Evolutionary conservation across 2,888 invertebrate genomes (phyloP), one percentile per base, ranked within the genome.

Genomic region (Sepioteuthis lessoniana): DNA sequence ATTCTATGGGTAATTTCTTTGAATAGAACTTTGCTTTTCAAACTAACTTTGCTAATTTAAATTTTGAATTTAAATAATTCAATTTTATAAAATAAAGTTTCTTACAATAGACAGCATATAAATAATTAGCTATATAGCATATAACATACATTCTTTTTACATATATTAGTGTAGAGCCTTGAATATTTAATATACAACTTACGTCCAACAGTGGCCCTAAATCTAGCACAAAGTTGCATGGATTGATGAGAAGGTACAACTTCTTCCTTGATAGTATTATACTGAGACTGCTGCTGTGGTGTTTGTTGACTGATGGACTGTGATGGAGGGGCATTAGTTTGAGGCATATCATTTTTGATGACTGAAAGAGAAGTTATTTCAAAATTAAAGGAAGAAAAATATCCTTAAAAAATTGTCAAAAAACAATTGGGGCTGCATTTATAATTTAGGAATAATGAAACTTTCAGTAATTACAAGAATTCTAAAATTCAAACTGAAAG

Each of bases 271-370:
- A 92, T 92, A n/a, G 92, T 38, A 47, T 92, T 92, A 92, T 92
- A 92, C n/a, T 42, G 47, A 47, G 92, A 47, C 28, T 92, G 42
- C 38, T 42, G 47, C 42, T 92, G 42, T 92, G 42, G 47, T 42
- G 92, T 92, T 92, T 92, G 92, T 42, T 42, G 42, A 46, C 46
- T n/a, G 76, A 76, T 76, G 76, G 76, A 25, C n/a, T 76, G 76
- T 76, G 92, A 46, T 91, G 46, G 92, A n/a, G 92, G 47, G 19
- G n/a, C 46, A 92, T 35, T 42, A 42, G 47, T 42, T 46, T 42
- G 92, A 47, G 92, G 92, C 92, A 92, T 92, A 19, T 92, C 92
- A 92, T 47, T 92, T 31, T 42, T 92, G 92, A 92, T 92, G 92
- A 92, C 92, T 92, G 92, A 42, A 92, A 92, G 42, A 92, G 19